Evolutionary conservation across 2,113 vertebrate genomes (phyloP).

Genomic region (Saguinus imperator): DNA sequence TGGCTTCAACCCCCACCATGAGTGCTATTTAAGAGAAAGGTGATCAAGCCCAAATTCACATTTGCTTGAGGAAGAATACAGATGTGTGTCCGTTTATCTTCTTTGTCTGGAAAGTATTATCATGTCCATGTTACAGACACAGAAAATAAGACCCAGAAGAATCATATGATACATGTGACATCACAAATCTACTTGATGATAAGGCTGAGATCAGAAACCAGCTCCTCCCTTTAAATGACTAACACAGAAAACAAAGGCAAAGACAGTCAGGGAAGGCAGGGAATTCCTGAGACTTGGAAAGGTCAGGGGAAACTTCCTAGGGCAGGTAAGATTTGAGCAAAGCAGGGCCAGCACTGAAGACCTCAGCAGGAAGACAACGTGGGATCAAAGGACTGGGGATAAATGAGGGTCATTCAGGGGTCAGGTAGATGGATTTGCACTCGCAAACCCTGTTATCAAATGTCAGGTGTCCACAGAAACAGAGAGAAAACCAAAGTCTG

Average conservation of each 20-base stretch:
- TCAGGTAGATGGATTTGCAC: no score
- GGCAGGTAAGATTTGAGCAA: not conserved
- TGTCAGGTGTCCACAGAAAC: not conserved
- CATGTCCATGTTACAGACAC: not conserved
- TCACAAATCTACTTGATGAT: not conserved
- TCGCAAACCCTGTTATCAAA: not conserved
- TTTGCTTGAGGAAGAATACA: no score
- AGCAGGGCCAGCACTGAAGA: not conserved
- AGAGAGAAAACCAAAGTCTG: not conserved
- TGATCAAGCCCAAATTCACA: not conserved
- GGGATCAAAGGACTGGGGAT: not conserved
- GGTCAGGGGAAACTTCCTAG: no score
- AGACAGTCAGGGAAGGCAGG: not conserved
- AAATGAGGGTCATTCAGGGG: not conserved
- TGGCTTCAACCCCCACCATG: not conserved
- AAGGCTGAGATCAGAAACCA: not conserved
- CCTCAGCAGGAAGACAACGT: no score
- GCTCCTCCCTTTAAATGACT: not conserved
- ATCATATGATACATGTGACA: rapidly evolving
- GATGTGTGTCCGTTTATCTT: not conserved
- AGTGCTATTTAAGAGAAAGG: rapidly evolving
- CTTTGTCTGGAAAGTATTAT: not conserved
- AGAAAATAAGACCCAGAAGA: not conserved
- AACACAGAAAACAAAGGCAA: not conserved
- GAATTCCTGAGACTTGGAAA: not conserved